Base-by-base conservation (phyloP, 2,888 invertebrate species). In the Dryocosmus kuriphilus region DNA sequence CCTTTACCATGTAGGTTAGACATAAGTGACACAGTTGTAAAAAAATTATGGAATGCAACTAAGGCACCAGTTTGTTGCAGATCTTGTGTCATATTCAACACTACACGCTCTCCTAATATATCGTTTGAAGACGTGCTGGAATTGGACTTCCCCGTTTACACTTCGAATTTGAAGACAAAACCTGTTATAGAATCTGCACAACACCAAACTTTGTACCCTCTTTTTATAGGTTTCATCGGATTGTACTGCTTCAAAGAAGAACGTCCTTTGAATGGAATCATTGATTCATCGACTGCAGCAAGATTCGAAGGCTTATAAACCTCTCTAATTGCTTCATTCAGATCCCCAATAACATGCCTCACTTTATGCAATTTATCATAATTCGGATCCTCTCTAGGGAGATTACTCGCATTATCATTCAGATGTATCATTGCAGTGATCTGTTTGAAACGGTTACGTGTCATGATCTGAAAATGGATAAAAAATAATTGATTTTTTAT, bases 311-410 rank as follows among this genome's bases (percentile, higher is more conserved):
- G 60, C n/a, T 77, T 67, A 46, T 77, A 77, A 57, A 41, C 30
- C 24, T 71, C 35, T 51, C 38, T 38, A 19, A 77, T 75, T 46
- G 51, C 65, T 16, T 65, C 9, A 60, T 76, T 77, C 30, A 74
- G 61, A 46, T 77, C 60, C 27, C 46, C 73, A 73, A 77, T 77
- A n/a, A 79, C 41, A 74, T 71, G 78, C 24, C 75, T 22, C 30
- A 80, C 57, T 77, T 80, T 80, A 74, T 41, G 62, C n/a, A 81
- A 62, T 61, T 80, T 80, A 62, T 77, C 76, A 74, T 75, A 80
- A 4, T 71, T 71, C 4, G 73, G 79, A 63, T 77, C 73, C n/a
- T 77, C 51, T 73, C 62, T n/a, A 46, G 76, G 65, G n/a, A 57
- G 61, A 67, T 67, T 71, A 16, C 57, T 67, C 14, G 35, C 19